phyloP scores from a whole-genome alignment of 2,888 invertebrate genomes.

The Argyresthia goedartella region DNA sequence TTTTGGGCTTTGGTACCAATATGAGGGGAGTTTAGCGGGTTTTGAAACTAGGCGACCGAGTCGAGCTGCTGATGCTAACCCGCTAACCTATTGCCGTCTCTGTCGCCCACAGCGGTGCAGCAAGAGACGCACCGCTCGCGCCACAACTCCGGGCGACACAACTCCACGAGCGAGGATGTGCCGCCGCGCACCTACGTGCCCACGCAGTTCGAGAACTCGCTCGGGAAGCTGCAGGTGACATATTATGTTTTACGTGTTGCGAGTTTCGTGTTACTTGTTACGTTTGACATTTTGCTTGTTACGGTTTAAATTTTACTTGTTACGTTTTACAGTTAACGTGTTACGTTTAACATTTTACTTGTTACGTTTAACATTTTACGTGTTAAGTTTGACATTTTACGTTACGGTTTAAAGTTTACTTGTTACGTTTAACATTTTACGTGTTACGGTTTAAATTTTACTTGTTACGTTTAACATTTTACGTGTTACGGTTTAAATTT shows the following conservation, averaged over 20 bases:
- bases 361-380: no score
- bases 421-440: not conserved
- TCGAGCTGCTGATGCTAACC: no score
- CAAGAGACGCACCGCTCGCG: slow-evolving; percentile 32
- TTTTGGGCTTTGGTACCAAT: no score
- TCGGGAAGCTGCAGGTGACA: slow-evolving; percentile 88
- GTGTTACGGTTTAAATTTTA: not conserved
- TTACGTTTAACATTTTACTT: not conserved
- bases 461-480: not conserved
- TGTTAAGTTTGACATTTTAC: no score
- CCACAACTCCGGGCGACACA: slow-evolving; percentile 68
- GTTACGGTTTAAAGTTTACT: no score
- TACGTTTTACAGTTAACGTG: not conserved
- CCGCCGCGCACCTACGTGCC: slow-evolving; percentile 78
- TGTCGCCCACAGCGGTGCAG: slow-evolving; percentile 2
- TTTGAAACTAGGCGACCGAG: no score
- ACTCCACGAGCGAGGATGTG: slow-evolving; percentile 66
- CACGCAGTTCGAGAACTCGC: slow-evolving; percentile 93
- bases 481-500: not conserved
- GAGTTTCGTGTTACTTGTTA: not conserved
- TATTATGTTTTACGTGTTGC: not conserved
- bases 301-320: not conserved
- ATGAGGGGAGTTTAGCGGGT: no score
- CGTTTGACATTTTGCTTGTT: not conserved
- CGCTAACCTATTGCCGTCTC: no score